Evolutionary conservation across 2,888 invertebrate species (phyloP), one percentile per base, ranked within the genome.

Genomic region (Belgica antarctica): DNA sequence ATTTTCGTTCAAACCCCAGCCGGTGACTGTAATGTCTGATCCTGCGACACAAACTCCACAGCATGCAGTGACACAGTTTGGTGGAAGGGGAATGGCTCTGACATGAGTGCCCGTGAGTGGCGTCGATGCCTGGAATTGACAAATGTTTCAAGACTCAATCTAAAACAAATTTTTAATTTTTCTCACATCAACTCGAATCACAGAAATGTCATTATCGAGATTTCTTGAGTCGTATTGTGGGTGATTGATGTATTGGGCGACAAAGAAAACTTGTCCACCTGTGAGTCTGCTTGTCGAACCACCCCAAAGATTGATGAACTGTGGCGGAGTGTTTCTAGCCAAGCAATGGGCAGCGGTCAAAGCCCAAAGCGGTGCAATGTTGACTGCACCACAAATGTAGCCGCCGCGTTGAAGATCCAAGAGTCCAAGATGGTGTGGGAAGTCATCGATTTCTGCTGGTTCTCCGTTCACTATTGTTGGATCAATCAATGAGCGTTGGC

Each of bases 271-370:
- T 1, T n/a, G n/a, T 12, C 68, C 68, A 24, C 31, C 31, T 22
- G 31, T 12, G 1, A 57, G 4, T 1, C 68, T 12, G n/a, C 28
- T 31, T 31, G 68, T 15, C 1, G 57, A 31, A 1, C 68, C 68
- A 22, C 68, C 68, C 47, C 52, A 47, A 15, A 68, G 57, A 57
- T 68, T 68, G 15, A 68, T 68, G 5, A 24, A 15, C 22, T 7
- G 12, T 2, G 59, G 27, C 3, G 59, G 59, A 24, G 25, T 24
- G 22, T 27, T 27, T 3, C 25, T n/a, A 8, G 25, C 59, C 4
- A 59, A 27, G n/a, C 59, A 59, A 12, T 59, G 59, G n/a, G 59
- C 46, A 5, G 68, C 68, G 19, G 68, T n/a, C 1, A 68, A 7
- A 12, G 68, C 28, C 17, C 24, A 68, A 2, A n/a, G 68, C 12